Base-by-base conservation (phyloP, 2,113 vertebrate genomes). In the Xiphophorus couchianus region DNA sequence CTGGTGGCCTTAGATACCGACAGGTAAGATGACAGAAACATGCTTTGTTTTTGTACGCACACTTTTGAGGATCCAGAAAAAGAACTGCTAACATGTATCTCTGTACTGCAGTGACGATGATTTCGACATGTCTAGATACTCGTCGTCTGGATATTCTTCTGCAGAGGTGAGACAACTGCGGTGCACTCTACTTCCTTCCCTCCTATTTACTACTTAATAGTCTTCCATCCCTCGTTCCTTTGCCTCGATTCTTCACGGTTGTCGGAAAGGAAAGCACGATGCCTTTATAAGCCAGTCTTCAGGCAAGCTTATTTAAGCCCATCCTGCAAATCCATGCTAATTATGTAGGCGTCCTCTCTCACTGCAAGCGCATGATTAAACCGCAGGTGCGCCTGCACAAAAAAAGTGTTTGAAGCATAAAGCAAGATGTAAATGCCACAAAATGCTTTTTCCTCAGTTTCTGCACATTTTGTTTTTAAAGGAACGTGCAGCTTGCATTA, bases 121-220 rank as follows among this genome's bases (percentile, higher is more conserved):
- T 90, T 99, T 99, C 77, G 97, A 99, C 90, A 97, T 99, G 96
- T 99, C 98, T 78, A 97, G 97, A 95, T 99, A 99, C 72, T 99
- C 98, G 9, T 99, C 98, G 1, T 99, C 98, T 1, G 98, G 98
- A 92, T 99, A 99, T 89, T 99, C 98, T 73, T 99, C 98, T 71
- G 97, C 98, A 74, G 98, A 99, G 96, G 98, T 99, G 95, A 97
- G 97, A 92, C 80, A 27, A 72, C 33, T 65, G 48, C 64, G 3
- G 25, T 66, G 39, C 22, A n/a, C 14, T 65, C 42, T 73, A 9
- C 44, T 48, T 48, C 44, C 44, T 28, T 30, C 69, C 14, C 60
- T 42, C 6, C 28, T 69, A 39, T 64, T 62, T 44, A 31, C n/a
- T 29, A 10, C 42, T n/a, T 65, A 35, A 19, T 42, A 73, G 29